These are phyloP conservation scores for Macrocentrus cingulum DNA, from an alignment of 1,140 invertebrate genomes.

Conservation along the genomic window DNA sequence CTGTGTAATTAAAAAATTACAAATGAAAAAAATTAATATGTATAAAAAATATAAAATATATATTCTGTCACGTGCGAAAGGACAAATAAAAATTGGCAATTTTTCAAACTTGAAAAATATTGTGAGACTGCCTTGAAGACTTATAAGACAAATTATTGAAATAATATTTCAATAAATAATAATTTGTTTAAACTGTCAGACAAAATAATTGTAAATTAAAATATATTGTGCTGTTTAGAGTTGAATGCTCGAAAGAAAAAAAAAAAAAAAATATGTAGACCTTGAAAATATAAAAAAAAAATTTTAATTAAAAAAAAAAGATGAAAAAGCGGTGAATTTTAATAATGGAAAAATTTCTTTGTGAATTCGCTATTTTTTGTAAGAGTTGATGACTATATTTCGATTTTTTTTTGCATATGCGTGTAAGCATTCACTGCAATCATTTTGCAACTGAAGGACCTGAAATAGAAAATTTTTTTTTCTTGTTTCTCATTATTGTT, in stretches of 20 bases:
- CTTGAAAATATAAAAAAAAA: no score
- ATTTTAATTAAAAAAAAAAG: no score
- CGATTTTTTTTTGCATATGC: no score
- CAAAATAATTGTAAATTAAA: no score
- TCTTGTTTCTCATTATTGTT: neutral
- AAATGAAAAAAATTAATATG: neutral
- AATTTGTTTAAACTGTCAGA: neutral
- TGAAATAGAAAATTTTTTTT: neutral
- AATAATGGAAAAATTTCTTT: neutral
- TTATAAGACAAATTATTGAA: neutral
- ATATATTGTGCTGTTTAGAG: no score
- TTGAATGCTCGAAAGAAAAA: no score
- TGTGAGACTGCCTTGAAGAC: slow-evolving; percentile 25
- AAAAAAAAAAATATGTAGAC: no score
- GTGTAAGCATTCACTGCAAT: no score
- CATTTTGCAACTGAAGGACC: no score
- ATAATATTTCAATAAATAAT: neutral
- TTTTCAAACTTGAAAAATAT: slow-evolving; percentile 16
- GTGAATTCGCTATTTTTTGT: no score
- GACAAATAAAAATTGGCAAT: neutral
- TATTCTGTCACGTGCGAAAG: neutral
- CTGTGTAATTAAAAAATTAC: neutral
- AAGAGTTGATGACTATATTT: no score
- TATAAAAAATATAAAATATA: neutral
- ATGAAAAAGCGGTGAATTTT: neutral